Evolutionary conservation across 2,113 vertebrate species (phyloP), one percentile per base, ranked within the genome.

Genomic region (Protomyctophum bolini): DNA sequence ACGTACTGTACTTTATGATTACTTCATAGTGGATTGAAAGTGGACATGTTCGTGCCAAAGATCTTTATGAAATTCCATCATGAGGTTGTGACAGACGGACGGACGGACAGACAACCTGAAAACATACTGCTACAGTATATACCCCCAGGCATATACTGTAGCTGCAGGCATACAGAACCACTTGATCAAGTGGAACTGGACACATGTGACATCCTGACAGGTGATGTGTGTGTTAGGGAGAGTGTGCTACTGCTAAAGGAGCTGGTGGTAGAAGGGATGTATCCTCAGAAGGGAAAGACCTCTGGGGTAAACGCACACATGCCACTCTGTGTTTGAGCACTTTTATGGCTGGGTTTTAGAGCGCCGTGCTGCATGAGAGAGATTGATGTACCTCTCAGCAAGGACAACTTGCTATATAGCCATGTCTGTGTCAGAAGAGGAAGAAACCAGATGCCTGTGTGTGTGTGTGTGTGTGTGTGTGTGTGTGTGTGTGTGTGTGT

Each of bases 361-460:
- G 79, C 66, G 48, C 77, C 59, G 72, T 12, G 79, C 83, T 91
- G 83, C 87, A 87, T 75, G 73, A 87, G 78, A 78, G 80, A 91
- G 92, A 93, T 87, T 89, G 85, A 91, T 92, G 90, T 72, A 76
- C 76, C 79, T 87, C 74, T 91, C 84, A 81, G 81, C 62, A 14
- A 83, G 73, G 79, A 83, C 79, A 87, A 83, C 80, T 76, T 86
- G 81, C 79, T 45, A 72, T 14, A 68, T 83, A 69, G 55, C 79
- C 70, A 72, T 50, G 49, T 87, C 70, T 8, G 72, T 64, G 65
- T 47, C 73, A 70, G 55, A 61, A 70, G 55, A 61, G 71, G 33
- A 74, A 75, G 69, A 76, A 77, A 48, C 70, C 73, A 70, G 70
- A 70, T 82, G 71, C 46, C 9, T 4, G 61, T 73, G 8, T 58